phyloP scores from a whole-genome alignment of 2,113 vertebrate species.

The Aix galericulata region DNA sequence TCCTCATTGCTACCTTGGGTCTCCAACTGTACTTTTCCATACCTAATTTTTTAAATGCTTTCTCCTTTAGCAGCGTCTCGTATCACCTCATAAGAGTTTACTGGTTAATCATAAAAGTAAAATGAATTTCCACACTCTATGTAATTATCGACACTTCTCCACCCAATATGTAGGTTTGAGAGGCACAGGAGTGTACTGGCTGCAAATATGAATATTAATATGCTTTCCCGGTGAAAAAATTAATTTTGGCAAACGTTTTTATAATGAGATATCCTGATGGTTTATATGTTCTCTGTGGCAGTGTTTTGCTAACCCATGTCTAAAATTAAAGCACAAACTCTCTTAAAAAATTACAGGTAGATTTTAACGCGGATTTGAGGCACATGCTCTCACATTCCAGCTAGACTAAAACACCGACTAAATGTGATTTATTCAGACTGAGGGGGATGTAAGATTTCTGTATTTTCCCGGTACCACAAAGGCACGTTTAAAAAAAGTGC shows the following conservation, averaged over 20 bases:
- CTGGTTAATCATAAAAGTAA: slow-evolving; percentile 41
- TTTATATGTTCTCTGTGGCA: neutral
- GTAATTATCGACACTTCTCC: slow-evolving; percentile 37
- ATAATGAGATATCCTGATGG: slow-evolving; percentile 14
- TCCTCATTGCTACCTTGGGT: slow-evolving; percentile 6
- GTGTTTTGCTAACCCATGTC: neutral
- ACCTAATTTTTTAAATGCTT: slow-evolving; percentile 6
- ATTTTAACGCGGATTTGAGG: slow-evolving; percentile 1
- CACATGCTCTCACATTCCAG: neutral
- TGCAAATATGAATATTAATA: neutral
- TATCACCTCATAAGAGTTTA: slow-evolving; percentile 54
- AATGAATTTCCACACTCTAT: slow-evolving; percentile 51
- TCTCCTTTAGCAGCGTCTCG: slow-evolving; percentile 34
- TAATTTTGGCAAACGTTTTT: neutral
- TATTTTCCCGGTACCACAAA: neutral
- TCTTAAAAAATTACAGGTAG: neutral
- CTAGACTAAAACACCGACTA: neutral
- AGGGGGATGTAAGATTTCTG: neutral
- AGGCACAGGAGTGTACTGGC: neutral
- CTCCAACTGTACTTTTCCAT: slow-evolving; percentile 25
- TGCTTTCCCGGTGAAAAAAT: neutral
- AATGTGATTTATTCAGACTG: neutral
- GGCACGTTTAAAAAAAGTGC: neutral
- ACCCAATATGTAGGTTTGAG: neutral
- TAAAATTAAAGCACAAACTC: neutral